A percentile compares a stretch with the other conserved stretches of the same genome.
Evolutionary conservation across 2,888 invertebrate genomes (phyloP).

Genomic region (Dasypogon diadema): DNA sequence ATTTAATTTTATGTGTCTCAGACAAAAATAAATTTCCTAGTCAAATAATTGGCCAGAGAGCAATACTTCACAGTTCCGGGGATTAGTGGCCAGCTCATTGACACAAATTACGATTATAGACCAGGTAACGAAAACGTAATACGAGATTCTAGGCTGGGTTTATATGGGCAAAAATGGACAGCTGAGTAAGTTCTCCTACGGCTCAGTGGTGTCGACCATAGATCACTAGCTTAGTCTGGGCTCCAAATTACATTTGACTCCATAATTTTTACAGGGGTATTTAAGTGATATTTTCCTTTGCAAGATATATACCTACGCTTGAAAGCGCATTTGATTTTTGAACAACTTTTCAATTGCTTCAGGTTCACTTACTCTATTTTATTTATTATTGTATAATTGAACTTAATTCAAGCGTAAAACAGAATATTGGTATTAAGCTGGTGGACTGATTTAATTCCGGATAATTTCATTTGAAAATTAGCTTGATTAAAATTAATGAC

Average conservation of each 20-base stretch:
- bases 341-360: slow-evolving; percentile 15
- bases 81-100: slow-evolving; percentile 36
- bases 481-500: too few relatives aligned
- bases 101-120: slow-evolving; percentile 39
- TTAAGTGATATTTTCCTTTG: slow-evolving; percentile 7
- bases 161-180: slow-evolving; percentile 5
- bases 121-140: slow-evolving; percentile 27
- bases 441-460: too few relatives aligned
- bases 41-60: slow-evolving; percentile 5
- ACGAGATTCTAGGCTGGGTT: slow-evolving; percentile 10
- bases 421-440: too few relatives aligned
- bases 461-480: too few relatives aligned
- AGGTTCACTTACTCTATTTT: slow-evolving; percentile 18
- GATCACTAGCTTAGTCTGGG: slow-evolving; percentile 18
- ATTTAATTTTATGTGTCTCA: not conserved
- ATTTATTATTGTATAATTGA: slow-evolving; percentile 17
- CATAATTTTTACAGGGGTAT: slow-evolving; percentile 17
- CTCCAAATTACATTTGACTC: slow-evolving; percentile 15
- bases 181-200: slow-evolving; percentile 3
- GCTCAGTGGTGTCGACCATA: not conserved
- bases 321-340: slow-evolving; percentile 17
- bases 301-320: slow-evolving; percentile 4
- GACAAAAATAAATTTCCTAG: slow-evolving; percentile 17
- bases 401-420: slow-evolving; percentile 38
- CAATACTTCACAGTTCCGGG: slow-evolving; percentile 29